Evolutionary conservation across 2,888 invertebrate genomes (phyloP).

Genomic region (Vanessa cardui): DNA sequence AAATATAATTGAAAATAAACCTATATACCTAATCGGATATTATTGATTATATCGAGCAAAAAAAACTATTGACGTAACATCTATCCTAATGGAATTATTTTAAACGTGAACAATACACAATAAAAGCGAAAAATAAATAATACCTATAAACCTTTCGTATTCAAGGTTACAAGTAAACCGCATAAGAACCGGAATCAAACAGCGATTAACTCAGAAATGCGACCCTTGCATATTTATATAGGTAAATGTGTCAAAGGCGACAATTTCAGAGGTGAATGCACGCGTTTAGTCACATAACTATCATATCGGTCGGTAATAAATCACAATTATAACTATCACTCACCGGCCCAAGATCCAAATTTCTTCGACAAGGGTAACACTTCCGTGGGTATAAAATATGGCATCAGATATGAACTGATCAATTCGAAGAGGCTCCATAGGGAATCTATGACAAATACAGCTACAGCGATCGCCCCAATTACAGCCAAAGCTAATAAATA

Average conservation of each 20-base stretch:
- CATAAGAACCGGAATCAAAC: conserved; percentile 10
- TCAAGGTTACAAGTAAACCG: conserved; percentile 11
- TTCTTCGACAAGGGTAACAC: conserved; percentile 84
- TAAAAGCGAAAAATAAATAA: too few species aligned
- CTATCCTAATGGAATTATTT: too few species aligned
- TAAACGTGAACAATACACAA: too few species aligned
- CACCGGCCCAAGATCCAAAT: conserved; percentile 95
- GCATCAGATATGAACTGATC: conserved; percentile 84
- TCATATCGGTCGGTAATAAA: background rate
- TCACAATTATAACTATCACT: conserved; percentile 53
- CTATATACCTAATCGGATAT: too few species aligned
- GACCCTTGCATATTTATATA: conserved; percentile 18
- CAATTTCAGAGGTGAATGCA: conserved; percentile 22
- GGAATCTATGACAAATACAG: conserved; percentile 80
- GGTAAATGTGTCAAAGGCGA: conserved; percentile 24
- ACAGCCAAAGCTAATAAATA: conserved; percentile 56
- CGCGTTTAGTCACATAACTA: conserved; percentile 7
- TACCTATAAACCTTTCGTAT: background rate
- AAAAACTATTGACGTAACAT: too few species aligned
- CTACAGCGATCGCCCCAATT: conserved; percentile 78
- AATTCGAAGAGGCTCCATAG: conserved; percentile 84
- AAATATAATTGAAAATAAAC: too few species aligned
- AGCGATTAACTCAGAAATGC: conserved; percentile 15
- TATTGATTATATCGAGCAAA: too few species aligned
- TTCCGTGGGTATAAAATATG: conserved; percentile 85